These are phyloP conservation scores for Luscinia luscinia DNA, from an alignment of 2,797 vertebrate genomes.

Conservation along the genomic window DNA sequence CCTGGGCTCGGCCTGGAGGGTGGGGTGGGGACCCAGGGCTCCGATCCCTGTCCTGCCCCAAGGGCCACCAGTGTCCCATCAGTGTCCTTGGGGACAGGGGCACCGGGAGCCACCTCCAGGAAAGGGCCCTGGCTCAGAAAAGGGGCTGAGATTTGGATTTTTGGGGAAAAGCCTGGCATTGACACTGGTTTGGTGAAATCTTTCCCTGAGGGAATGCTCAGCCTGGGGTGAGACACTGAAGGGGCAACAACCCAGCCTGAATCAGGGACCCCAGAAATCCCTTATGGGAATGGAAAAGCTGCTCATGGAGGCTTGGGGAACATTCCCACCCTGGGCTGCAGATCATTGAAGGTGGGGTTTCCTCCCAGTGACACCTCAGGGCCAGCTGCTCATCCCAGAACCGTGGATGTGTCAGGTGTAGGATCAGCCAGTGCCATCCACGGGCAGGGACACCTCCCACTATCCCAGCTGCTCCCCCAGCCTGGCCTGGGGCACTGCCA, in stretches of 20 bases:
- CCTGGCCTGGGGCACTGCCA: not conserved
- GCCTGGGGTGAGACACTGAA: not conserved
- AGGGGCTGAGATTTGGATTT: not conserved
- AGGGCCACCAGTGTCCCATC: not conserved
- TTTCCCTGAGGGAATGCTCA: not conserved
- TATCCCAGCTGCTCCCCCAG: not conserved
- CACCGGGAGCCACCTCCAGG: not conserved
- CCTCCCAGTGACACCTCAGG: not conserved
- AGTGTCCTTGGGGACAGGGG: not conserved
- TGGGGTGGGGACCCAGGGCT: not conserved
- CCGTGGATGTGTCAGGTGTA: not conserved
- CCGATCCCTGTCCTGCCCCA: not conserved
- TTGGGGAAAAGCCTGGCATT: not conserved
- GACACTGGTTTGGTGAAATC: not conserved
- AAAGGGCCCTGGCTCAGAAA: not conserved
- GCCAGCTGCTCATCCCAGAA: not conserved
- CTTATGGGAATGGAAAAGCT: not conserved
- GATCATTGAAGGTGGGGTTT: not conserved
- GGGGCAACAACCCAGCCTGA: not conserved
- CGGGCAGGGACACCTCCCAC: not conserved
- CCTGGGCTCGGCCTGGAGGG: not conserved
- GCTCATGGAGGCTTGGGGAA: not conserved
- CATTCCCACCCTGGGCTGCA: not conserved
- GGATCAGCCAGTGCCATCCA: not conserved
- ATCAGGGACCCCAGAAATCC: not conserved